Evolutionary conservation across 2,888 invertebrate genomes (phyloP), one percentile per base, ranked within the genome.

Genomic region (Cryptophagus acutangulus): DNA sequence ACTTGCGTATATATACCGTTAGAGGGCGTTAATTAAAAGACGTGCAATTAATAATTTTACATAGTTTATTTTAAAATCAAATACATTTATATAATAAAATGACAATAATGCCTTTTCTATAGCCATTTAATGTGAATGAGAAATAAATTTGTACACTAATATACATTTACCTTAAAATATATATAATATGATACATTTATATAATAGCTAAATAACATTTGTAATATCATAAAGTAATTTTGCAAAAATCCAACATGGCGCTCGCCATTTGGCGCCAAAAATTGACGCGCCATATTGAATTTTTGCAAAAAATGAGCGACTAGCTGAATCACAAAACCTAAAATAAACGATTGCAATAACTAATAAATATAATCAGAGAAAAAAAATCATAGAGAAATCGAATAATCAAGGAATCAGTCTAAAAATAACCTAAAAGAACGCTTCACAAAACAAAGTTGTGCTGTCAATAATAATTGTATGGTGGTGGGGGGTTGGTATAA

Each of bases 271-370:
- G n/a, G n/a, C n/a, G n/a, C n/a, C n/a, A n/a, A n/a, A n/a, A n/a
- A n/a, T n/a, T n/a, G n/a, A n/a, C n/a, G n/a, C n/a, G n/a, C n/a
- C n/a, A 20, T 35, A 24, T 35, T 35, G 16, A 33, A 30, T 36
- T 38, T 43, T 41, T 41, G 47, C 46, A 49, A 48, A 59, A 51
- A 55, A 58, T 61, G 60, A 65, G 62, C 61, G 67, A 67, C 67
- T 67, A 67, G 67, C 63, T 60, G 51, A 59, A 67, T 67, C 67
- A 67, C 67, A 64, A 62, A 62, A 62, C 60, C 62, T 62, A 64
- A 55, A 54, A 31, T 15, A 52, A 42, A 51, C 55, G 47, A 26
- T 26, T 26, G n/a, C 26, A 12, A 3, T 31, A 4, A 10, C 48
- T 44, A 51, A 55, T 52, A 54, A 48, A 46, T 40, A 40, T 42